These are phyloP conservation scores for Syrrhaptes paradoxus DNA, from an alignment of 2,113 vertebrate species.

Conservation along the genomic window DNA sequence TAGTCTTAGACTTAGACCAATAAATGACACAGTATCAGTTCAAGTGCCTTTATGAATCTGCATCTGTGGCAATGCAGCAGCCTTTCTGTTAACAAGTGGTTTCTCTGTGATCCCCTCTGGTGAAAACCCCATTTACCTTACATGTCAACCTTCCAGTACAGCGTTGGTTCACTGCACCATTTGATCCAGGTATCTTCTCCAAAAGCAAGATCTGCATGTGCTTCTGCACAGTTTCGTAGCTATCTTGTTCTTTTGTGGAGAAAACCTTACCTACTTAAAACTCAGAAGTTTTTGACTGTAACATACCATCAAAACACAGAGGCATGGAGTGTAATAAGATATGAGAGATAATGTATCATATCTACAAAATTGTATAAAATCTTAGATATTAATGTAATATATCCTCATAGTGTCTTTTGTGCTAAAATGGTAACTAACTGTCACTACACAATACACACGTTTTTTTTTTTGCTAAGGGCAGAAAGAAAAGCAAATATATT, in stretches of 20 bases:
- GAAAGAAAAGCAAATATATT: not conserved
- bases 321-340: not conserved
- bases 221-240: not conserved
- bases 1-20: not conserved
- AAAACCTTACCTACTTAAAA: not conserved
- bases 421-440: not conserved
- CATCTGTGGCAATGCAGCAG: not conserved
- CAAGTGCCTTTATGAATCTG: not conserved
- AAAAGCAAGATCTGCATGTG: not conserved
- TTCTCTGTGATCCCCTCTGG: not conserved
- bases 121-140: not conserved
- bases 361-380: not conserved
- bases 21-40: not conserved
- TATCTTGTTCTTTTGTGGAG: not conserved
- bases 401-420: not conserved
- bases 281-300: not conserved
- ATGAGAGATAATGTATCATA: not conserved
- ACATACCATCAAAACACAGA: not conserved
- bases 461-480: not conserved
- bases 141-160: rapidly evolving
- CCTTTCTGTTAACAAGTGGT: not conserved
- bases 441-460: not conserved
- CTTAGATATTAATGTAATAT: not conserved
- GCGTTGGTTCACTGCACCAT: not conserved
- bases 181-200: not conserved